Percentiles rank a stretch among this genome's conserved stretches.
Conservation (phyloP, 1,140 invertebrate species). For the Sitodiplosis mosellana region DNA sequence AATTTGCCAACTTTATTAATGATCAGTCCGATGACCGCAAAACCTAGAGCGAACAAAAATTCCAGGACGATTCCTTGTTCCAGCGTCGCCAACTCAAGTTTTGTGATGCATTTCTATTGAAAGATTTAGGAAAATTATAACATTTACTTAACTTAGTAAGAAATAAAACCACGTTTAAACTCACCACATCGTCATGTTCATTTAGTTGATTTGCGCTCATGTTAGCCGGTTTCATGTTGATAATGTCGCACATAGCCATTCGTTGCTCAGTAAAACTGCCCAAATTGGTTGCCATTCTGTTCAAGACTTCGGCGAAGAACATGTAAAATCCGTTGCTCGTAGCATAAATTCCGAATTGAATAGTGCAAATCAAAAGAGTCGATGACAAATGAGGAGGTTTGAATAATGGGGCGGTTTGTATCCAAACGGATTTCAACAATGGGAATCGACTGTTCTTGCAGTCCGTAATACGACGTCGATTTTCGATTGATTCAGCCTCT, state of each 20-base stretch:
- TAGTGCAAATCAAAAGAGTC: conserved; percentile 4
- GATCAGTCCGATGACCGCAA: conserved; percentile 7
- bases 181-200: too few species aligned
- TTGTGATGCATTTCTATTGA: conserved; percentile 3
- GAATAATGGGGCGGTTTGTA: background rate
- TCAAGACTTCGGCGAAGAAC: conserved; percentile 9
- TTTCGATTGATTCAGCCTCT: background rate
- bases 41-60: conserved; percentile 7
- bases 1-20: conserved; percentile 8
- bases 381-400: background rate
- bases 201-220: background rate
- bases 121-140: background rate
- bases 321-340: conserved; percentile 9
- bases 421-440: background rate
- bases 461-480: background rate
- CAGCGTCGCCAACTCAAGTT: conserved; percentile 8
- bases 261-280: conserved; percentile 4
- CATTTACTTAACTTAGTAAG: too few species aligned
- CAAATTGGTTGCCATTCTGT: conserved; percentile 7
- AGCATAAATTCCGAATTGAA: conserved; percentile 7
- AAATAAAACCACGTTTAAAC: too few species aligned
- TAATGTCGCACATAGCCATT: conserved; percentile 7
- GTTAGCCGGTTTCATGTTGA: conserved; percentile 1
- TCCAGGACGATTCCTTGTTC: conserved; percentile 8
- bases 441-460: background rate